A percentile compares a stretch with the other conserved stretches of the same genome.
These are phyloP conservation scores for Notiomystis cincta DNA, from an alignment of 2,113 vertebrate species.

Conservation along the genomic window DNA sequence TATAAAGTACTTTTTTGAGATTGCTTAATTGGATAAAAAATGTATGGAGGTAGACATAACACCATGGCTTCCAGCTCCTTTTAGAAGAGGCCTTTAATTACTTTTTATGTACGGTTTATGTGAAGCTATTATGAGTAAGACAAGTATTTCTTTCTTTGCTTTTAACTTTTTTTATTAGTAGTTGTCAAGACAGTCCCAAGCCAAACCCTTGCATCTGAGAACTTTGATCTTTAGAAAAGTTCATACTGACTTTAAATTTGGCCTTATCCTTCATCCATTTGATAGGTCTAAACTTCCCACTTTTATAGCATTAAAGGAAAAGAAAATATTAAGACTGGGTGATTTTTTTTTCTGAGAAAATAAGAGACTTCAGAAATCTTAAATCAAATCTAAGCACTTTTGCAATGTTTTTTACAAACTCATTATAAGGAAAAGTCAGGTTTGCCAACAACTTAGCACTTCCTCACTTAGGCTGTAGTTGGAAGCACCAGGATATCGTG, in stretches of 20 bases:
- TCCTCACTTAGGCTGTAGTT: neutral
- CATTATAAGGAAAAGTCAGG: neutral
- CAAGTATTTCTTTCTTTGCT: conserved; percentile 14
- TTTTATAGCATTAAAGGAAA: neutral
- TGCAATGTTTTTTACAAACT: neutral
- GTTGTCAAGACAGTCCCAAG: neutral
- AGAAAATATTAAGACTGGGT: neutral
- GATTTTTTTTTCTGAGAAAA: neutral
- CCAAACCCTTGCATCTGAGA: neutral
- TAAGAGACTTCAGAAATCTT: neutral
- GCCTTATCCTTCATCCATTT: neutral
- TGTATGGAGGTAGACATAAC: neutral
- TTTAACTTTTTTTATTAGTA: conserved; percentile 52
- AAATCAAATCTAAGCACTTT: neutral
- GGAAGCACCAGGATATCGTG: neutral
- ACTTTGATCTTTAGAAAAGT: conserved; percentile 47
- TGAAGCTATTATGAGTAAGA: conserved; percentile 29
- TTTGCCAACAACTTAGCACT: neutral
- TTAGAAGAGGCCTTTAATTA: conserved; percentile 40
- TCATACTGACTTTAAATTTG: neutral
- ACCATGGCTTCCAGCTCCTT: conserved; percentile 3
- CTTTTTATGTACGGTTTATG: neutral
- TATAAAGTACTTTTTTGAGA: neutral
- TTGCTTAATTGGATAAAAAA: conserved; percentile 2
- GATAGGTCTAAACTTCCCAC: neutral